Evolutionary conservation across 2,113 vertebrate species (phyloP).

Genomic region (Paradoxurus hermaphroditus): DNA sequence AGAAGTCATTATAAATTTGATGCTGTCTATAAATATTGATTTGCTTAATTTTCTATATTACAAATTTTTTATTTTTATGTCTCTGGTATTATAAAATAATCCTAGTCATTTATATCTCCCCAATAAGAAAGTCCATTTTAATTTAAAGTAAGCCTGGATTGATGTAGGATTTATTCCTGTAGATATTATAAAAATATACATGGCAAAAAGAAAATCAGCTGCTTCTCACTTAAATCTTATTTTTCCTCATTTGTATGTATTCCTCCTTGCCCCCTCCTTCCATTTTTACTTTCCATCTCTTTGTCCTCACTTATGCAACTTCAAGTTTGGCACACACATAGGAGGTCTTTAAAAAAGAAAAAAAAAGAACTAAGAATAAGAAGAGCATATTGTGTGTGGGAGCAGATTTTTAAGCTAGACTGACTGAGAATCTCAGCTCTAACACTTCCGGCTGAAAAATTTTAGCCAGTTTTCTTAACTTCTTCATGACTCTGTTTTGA

Average conservation of each 20-base stretch:
- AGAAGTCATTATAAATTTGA: neutral
- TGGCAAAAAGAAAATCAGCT: neutral
- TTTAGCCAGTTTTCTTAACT: neutral
- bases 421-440: neutral
- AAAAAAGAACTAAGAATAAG: neutral
- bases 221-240: neutral
- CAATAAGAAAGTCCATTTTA: neutral
- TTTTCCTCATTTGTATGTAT: neutral
- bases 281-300: neutral
- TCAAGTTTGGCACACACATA: neutral
- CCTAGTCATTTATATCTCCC: neutral
- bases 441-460: neutral
- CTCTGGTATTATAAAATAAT: neutral
- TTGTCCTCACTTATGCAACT: neutral
- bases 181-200: neutral
- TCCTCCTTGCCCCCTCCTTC: neutral
- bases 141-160: neutral
- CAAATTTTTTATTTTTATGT: neutral
- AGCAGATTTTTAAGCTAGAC: neutral
- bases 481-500: neutral
- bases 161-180: neutral
- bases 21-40: neutral
- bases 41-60: neutral
- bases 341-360: neutral
- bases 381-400: neutral